A percentile compares a stretch with the other conserved stretches of the same genome.
Conservation (phyloP, 2,888 invertebrate genomes). For the Steinernema scapterisci region DNA sequence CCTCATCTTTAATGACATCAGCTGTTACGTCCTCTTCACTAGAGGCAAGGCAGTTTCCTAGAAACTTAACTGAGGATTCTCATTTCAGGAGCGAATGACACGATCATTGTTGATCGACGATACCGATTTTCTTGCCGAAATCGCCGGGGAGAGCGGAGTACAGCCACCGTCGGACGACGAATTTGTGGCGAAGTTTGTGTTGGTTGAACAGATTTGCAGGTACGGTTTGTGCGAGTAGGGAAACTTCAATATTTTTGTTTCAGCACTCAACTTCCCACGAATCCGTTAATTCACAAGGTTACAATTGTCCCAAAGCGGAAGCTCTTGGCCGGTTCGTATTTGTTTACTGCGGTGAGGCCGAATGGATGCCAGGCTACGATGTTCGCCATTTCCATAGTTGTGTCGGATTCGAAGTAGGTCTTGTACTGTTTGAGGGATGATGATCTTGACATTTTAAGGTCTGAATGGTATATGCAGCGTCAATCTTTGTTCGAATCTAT, state of each 20-base stretch:
- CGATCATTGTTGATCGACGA: conserved; percentile 30
- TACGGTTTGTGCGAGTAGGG: conserved; percentile 24
- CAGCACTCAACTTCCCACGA: conserved; percentile 54
- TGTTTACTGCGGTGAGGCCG: conserved; percentile 51
- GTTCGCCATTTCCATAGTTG: conserved; percentile 58
- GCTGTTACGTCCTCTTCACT: conserved; percentile 28
- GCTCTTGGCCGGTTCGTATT: conserved; percentile 53
- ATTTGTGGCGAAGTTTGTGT: conserved; percentile 60
- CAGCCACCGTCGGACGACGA: conserved; percentile 52
- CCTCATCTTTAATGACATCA: conserved; percentile 21
- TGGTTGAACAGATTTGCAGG: conserved; percentile 64
- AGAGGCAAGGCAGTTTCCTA: not conserved
- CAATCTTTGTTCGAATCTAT: conserved; percentile 50
- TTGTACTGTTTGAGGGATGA: not conserved
- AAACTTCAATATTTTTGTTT: conserved; percentile 23
- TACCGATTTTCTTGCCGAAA: conserved; percentile 17
- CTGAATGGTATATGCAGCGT: conserved; percentile 58
- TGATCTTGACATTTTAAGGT: conserved; percentile 40
- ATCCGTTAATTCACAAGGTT: conserved; percentile 55
- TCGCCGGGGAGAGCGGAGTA: conserved; percentile 10
- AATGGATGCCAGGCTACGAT: conserved; percentile 44
- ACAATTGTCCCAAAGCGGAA: conserved; percentile 54
- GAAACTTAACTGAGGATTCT: not conserved
- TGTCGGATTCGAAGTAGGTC: conserved; percentile 41
- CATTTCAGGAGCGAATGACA: not conserved